Evolutionary conservation across 2,797 vertebrate species (phyloP), one percentile per base, ranked within the genome.

Genomic region (Pseudotriccus pelzelni): DNA sequence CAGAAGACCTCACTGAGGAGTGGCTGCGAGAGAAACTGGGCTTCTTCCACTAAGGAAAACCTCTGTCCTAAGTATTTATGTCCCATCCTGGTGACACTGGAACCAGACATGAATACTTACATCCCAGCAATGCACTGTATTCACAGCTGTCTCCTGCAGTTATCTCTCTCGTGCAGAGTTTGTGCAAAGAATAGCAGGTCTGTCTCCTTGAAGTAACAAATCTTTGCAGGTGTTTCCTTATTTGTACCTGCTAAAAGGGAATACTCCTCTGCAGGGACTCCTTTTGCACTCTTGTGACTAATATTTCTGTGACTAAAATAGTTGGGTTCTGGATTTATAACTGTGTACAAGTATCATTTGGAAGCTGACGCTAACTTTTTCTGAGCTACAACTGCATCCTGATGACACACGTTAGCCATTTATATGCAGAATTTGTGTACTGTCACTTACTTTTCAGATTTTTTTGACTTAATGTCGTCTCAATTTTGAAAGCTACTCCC

Each of bases 1-100:
- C 98, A 6, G 99, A 99, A 90, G 99, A 99, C 76, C 95, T 99
- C 90, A 98, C 99, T 37, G 99, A 99, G 95, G 98, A 99, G 82
- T 99, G 99, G 99, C 98, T 99, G 95, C 98, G 98, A 70, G 98
- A 98, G 96, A 98, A 98, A 95, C 97, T 98, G 92, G 98, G 98
- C 90, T 98, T 98, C 97, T 98, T 98, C 97, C 98, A 98, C 94
- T 98, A 97, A 98, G 96, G 96, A 95, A 96, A 97, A 94, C 91
- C 92, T 89, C 88, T 96, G 77, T 96, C 72, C 87, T 91, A 87
- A 97, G 96, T 97, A 94, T 97, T 98, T 97, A 88, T 97, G 97
- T 98, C 85, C 97, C 97, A 92, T 94, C 97, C 97, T 97, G 97
- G 97, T 93, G 88, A 95, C 96, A 98, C 98, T 98, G 98, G 97